A percentile compares a stretch with the other conserved stretches of the same genome.
Conservation (phyloP, 2,113 vertebrate species). For the Ancistrus triradiatus region DNA sequence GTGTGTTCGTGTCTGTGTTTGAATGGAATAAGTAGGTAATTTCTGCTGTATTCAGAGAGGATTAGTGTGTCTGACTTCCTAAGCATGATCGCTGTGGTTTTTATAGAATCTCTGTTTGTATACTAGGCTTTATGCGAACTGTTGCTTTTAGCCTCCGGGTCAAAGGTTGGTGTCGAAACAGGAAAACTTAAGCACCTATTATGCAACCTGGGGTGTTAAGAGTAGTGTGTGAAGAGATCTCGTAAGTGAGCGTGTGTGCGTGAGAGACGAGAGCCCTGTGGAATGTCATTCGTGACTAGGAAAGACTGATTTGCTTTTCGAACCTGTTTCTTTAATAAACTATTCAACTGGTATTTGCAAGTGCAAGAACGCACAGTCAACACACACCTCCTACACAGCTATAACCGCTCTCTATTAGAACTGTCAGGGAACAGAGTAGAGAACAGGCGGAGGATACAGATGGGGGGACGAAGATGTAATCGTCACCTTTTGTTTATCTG, state of each 20-base stretch:
- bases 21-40: slow-evolving; percentile 16
- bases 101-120: slow-evolving; percentile 11
- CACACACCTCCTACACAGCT: neutral
- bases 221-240: neutral
- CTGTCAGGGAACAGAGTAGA: slow-evolving; percentile 2
- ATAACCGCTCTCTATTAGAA: slow-evolving; percentile 4
- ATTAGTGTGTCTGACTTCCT: slow-evolving; percentile 12
- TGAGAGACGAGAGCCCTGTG: neutral
- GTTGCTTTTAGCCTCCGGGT: neutral
- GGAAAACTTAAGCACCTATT: slow-evolving; percentile 28
- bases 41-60: slow-evolving; percentile 23
- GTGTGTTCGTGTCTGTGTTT: neutral
- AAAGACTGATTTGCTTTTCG: neutral
- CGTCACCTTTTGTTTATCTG: neutral
- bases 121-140: slow-evolving; percentile 1
- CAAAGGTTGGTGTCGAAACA: slow-evolving; percentile 9
- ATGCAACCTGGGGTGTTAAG: slow-evolving; percentile 9
- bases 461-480: neutral
- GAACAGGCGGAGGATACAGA: neutral
- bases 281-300: slow-evolving; percentile 7
- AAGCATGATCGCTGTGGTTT: slow-evolving; percentile 14
- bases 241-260: neutral
- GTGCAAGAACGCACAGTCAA: neutral
- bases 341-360: neutral
- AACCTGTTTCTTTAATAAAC: neutral